Evolutionary conservation across 30 jellyfish, hydroid and myxozoan genomes (phyloP), one percentile per base, ranked within the genome.

Genomic region (Euphysa ruthae): DNA sequence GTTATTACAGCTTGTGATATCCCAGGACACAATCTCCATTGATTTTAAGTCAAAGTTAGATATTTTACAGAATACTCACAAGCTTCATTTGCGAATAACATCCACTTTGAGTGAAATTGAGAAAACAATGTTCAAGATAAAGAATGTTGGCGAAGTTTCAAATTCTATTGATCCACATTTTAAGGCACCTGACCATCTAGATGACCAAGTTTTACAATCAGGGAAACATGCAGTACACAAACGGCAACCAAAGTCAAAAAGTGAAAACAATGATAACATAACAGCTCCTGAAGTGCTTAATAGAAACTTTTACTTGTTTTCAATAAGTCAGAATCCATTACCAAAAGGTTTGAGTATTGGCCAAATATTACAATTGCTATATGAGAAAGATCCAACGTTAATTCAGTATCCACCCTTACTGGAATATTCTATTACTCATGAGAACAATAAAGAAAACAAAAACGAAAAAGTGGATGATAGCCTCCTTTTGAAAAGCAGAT

Each of bases 191-290:
- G 65, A 32, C 31, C 23, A 32, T n/a, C 43, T 18, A 6, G 33
- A 43, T 13, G 77, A 30, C 21, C 77, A 15, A 33, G 71, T 63
- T 63, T 15, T 63, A 23, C 63, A 73, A 51, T 51, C 95, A 14
- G 95, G 83, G 0, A 51, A 70, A 0, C 55, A 70, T 29, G 95
- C 90, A 14, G 46, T 79, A 7, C 74, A 55, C 18, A 84, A 77
- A 44, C 73, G 95, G 50, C 74, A 52, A 52, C 49, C 73, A 35
- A 75, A 75, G 74, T 56, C 65, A 5, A 66, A 46, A 5, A 28
- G 27, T 6, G 75, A 32, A 28, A 33, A 51, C 32, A 34, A 25
- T 21, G 30, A 49, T 26, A 2, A 30, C 32, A 4, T 4, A 20
- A 51, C 4, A 34, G 54, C 20, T 42, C 52, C 29, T 7, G 74